These are phyloP conservation scores for Delphinus delphis DNA, from an alignment of 2,113 vertebrate genomes.

Conservation along the genomic window DNA sequence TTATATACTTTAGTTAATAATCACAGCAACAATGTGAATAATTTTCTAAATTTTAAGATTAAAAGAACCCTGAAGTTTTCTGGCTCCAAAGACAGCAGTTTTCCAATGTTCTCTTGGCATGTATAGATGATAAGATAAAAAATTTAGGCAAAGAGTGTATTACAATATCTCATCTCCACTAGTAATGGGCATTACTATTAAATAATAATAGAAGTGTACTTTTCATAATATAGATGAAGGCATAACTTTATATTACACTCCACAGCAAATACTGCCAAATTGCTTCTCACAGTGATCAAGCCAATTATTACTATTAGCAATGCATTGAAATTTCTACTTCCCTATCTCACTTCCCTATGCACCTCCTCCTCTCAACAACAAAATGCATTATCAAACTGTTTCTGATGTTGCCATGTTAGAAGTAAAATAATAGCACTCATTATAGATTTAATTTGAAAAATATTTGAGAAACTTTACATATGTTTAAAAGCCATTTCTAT, in stretches of 20 bases:
- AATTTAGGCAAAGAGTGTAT: neutral
- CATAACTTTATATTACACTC: neutral
- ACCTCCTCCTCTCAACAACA: rapidly evolving
- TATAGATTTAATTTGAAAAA: neutral
- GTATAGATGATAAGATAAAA: neutral
- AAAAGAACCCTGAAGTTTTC: neutral
- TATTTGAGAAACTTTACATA: neutral
- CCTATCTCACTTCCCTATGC: neutral
- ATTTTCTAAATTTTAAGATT: neutral
- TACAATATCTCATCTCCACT: neutral
- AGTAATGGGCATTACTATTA: neutral
- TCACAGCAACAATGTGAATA: neutral
- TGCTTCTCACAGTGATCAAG: neutral
- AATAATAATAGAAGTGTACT: neutral
- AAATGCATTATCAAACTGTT: neutral
- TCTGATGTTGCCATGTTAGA: neutral
- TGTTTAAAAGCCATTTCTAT: neutral
- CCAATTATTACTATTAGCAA: neutral
- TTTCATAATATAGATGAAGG: neutral
- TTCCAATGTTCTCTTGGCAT: neutral
- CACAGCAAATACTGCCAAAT: neutral
- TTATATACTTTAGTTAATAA: neutral
- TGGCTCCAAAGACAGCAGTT: neutral
- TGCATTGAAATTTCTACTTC: neutral
- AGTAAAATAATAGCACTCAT: neutral